Conservation (phyloP, 2,888 invertebrate genomes). For the Platerodrilus igneus region DNA sequence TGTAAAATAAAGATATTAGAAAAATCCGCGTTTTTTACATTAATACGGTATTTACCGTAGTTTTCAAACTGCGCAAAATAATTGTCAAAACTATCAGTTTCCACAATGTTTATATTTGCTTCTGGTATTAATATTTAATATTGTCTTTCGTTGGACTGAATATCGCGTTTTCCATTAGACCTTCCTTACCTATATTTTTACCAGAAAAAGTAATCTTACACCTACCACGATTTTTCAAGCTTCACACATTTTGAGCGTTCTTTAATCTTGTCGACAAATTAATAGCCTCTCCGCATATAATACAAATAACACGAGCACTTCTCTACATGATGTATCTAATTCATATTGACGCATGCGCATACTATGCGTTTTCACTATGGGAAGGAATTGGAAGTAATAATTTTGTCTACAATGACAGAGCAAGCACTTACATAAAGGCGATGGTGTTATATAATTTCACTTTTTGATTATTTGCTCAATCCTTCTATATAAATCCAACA, state of each 20-base stretch:
- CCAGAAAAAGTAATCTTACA: slow-evolving; percentile 59
- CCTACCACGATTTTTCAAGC: slow-evolving; percentile 71
- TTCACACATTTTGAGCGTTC: slow-evolving; percentile 89
- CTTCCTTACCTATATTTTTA: slow-evolving; percentile 67
- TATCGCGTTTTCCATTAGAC: slow-evolving; percentile 78
- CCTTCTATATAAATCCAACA: no score
- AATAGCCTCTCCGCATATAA: slow-evolving; percentile 82
- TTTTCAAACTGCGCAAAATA: no score
- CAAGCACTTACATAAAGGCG: no score
- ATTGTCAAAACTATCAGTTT: no score
- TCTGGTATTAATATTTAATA: no score
- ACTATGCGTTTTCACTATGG: slow-evolving; percentile 81
- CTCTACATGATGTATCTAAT: slow-evolving; percentile 93
- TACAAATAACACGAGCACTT: slow-evolving; percentile 80
- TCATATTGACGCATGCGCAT: slow-evolving; percentile 89
- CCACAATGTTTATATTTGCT: no score
- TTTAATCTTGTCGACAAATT: slow-evolving; percentile 83
- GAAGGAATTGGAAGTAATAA: slow-evolving; percentile 79
- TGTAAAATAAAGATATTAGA: no score
- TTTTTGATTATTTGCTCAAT: no score
- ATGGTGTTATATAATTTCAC: no score
- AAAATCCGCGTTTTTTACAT: no score
- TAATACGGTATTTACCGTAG: no score
- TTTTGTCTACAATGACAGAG: slow-evolving; percentile 82
- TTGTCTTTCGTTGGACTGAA: slow-evolving; percentile 68